phyloP scores from a whole-genome alignment of 1,140 invertebrate genomes.

The Monochamus saltuarius region DNA sequence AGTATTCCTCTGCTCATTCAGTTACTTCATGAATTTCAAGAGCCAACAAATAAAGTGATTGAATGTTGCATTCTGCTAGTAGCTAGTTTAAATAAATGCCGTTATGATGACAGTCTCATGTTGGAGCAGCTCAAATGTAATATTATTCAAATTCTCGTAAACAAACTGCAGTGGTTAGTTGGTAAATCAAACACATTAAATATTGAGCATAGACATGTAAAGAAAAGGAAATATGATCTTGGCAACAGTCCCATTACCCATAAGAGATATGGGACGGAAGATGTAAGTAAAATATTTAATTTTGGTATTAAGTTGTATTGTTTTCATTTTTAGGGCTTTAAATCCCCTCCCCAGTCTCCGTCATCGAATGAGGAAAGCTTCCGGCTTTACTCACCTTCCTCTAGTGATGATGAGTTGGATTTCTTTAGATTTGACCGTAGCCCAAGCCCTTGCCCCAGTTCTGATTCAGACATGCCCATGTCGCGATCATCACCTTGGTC shows the following conservation, averaged over 20 bases:
- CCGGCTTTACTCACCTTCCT: conserved; percentile 4
- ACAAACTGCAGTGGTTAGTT: conserved; percentile 39
- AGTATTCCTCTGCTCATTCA: conserved; percentile 35
- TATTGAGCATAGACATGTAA: neutral
- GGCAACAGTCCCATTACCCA: neutral
- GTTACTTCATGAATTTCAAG: conserved; percentile 32
- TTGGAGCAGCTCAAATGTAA: conserved; percentile 35
- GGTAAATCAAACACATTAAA: neutral
- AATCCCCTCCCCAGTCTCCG: neutral
- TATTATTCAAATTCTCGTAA: conserved; percentile 35
- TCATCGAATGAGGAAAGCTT: neutral
- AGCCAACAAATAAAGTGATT: conserved; percentile 29
- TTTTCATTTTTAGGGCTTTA: neutral
- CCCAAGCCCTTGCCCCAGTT: conserved; percentile 30
- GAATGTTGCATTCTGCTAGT: conserved; percentile 41
- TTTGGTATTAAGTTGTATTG: neutral
- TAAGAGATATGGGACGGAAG: neutral
- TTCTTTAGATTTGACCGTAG: conserved; percentile 10
- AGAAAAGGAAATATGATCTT: neutral
- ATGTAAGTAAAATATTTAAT: neutral
- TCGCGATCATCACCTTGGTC: conserved; percentile 20
- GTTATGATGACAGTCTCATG: conserved; percentile 40
- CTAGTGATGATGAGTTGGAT: conserved; percentile 30
- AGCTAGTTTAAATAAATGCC: conserved; percentile 41
- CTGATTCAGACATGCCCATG: conserved; percentile 20